A percentile compares a stretch with the other conserved stretches of the same genome.
Evolutionary conservation across 2,797 vertebrate species (phyloP).

Genomic region (Chaetophractus vellerosus): DNA sequence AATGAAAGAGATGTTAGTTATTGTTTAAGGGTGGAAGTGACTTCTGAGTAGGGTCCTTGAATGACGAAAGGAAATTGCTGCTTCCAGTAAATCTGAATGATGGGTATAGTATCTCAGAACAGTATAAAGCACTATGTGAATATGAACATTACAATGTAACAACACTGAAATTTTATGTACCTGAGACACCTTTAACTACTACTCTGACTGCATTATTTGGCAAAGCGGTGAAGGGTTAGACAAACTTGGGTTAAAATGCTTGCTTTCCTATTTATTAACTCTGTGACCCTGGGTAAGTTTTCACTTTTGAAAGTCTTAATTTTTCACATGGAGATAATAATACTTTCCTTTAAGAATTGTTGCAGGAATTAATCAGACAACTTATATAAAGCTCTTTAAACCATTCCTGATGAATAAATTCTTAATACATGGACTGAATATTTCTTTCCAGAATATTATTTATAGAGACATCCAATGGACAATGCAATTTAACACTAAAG

Average conservation of each 20-base stretch:
- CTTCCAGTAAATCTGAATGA: constrained; percentile 16
- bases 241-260: neutral
- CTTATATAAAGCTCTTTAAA: neutral
- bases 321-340: neutral
- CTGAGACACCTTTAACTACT: neutral
- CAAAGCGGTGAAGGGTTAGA: neutral
- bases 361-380: constrained; percentile 38
- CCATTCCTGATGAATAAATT: neutral
- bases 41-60: neutral
- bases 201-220: neutral
- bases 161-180: neutral
- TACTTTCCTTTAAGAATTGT: neutral
- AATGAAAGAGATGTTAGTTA: neutral
- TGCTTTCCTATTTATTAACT: neutral
- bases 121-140: neutral
- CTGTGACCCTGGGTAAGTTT: neutral
- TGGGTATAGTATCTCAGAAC: neutral
- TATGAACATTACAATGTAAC: neutral
- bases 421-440: neutral
- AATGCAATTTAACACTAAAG: neutral
- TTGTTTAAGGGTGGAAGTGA: neutral
- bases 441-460: constrained; percentile 1
- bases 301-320: neutral
- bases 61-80: neutral
- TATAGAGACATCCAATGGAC: neutral